Base-by-base conservation (phyloP, 2,888 invertebrate genomes). In the Stramonita haemastoma region DNA sequence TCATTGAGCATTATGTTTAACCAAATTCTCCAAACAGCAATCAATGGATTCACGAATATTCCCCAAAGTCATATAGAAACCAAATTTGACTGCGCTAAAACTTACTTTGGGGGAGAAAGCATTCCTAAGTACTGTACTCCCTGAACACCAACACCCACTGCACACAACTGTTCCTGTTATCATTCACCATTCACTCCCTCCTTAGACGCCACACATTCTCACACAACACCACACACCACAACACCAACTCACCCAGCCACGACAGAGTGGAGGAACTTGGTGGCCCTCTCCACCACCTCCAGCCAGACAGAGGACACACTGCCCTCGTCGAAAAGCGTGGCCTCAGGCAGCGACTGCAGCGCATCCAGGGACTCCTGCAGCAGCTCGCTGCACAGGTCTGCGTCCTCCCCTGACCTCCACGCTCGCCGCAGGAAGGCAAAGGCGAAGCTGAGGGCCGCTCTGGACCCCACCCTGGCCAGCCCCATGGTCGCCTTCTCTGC, bases 281-380 rank as follows among this genome's bases (percentile, higher is more conserved):
- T 97, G n/a, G 99, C 98, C 94, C 98, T 97, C 94, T 99, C 98
- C 0, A 99, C 98, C 0, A 99, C 98, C 96, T 99, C 99, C 57
- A 98, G 97, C 99, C 99, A 99, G 89, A 99, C 97, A 26, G 97
- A 97, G 5, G 96, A 96, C 29, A 96, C 96, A 4, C 94, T 91
- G 0, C 97, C 97, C 91, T 98, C 98, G 91, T 98, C 98, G 95
- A 98, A 99, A n/a, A 99, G 96, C 0, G 98, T 98, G 11, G 98
- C 98, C 93, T 98, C 98, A 0, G 98, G 98, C 85, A 98, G 96
- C 2, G 97, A 97, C 93, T 98, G 97, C 56, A 99, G 97, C 0
- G 99, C 98, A 92, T 98, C 98, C 86, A 99, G 96, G 0, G 98
- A 98, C 96, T 99, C 99, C 90, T 94, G 97, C 2, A 99, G 96